These are phyloP conservation scores for Recurvirostra avosetta DNA, from an alignment of 2,113 vertebrate species.

Conservation along the genomic window DNA sequence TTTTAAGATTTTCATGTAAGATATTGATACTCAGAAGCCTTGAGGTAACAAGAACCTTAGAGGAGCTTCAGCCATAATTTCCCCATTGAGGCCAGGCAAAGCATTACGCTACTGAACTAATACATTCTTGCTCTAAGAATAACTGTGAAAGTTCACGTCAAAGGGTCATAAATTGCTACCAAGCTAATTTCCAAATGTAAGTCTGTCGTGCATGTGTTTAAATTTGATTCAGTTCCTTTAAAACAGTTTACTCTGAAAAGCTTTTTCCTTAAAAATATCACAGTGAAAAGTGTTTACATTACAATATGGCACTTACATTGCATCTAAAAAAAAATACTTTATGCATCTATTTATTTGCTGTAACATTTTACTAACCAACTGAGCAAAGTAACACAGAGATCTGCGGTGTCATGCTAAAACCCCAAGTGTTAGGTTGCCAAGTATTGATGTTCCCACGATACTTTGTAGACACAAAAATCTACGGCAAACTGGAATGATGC, in stretches of 20 bases:
- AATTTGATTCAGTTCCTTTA: background rate
- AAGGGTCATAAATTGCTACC: background rate
- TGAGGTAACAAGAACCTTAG: background rate
- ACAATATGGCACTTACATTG: background rate
- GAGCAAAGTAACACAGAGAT: background rate
- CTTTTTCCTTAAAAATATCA: background rate
- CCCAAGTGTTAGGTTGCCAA: conserved; percentile 33
- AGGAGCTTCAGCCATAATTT: background rate
- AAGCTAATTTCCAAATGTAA: conserved; percentile 8
- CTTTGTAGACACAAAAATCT: conserved; percentile 3
- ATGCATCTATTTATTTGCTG: conserved; percentile 28
- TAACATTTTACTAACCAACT: background rate
- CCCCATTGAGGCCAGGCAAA: background rate
- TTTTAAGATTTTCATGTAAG: conserved; percentile 4
- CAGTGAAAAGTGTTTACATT: conserved; percentile 14
- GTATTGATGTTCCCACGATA: conserved; percentile 43
- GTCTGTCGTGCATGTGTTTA: background rate
- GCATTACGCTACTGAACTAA: background rate
- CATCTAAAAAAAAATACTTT: background rate
- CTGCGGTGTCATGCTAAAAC: conserved; percentile 17
- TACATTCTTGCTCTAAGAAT: background rate
- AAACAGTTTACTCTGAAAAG: conserved; percentile 2
- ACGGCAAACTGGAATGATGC: background rate
- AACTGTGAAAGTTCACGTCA: background rate
- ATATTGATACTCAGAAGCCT: background rate